Percentiles rank a stretch among this genome's conserved stretches.
These are phyloP conservation scores for Drosophila meridionalis DNA, from an alignment of 2,888 invertebrate genomes.

Conservation along the genomic window DNA sequence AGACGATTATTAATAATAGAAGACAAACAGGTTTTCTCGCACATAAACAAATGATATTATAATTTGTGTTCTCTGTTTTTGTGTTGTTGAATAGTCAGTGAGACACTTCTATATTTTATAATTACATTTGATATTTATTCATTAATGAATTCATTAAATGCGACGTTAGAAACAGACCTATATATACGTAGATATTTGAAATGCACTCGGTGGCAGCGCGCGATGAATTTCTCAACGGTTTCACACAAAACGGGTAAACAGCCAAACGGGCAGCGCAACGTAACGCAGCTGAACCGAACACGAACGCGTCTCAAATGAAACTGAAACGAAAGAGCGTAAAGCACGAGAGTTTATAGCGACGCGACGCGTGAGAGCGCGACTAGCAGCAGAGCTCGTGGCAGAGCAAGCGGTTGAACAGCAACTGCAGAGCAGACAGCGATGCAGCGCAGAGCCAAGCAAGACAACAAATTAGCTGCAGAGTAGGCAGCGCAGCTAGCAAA, in stretches of 20 bases:
- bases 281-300: slow-evolving; percentile 44
- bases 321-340: slow-evolving; percentile 27
- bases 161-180: slow-evolving; percentile 34
- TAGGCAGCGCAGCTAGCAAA: neutral
- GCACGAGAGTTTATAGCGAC: slow-evolving; percentile 50
- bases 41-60: slow-evolving; percentile 20
- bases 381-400: neutral
- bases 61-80: neutral
- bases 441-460: neutral
- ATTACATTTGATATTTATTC: slow-evolving; percentile 2
- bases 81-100: neutral
- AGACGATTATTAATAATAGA: slow-evolving; percentile 39
- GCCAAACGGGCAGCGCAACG: slow-evolving; percentile 7
- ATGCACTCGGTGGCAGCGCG: slow-evolving; percentile 36
- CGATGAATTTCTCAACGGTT: slow-evolving; percentile 47
- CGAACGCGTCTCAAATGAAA: slow-evolving; percentile 47
- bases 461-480: too few relatives aligned
- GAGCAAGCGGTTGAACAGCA: neutral
- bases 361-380: slow-evolving; percentile 7
- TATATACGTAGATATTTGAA: slow-evolving; percentile 19
- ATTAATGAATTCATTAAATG: slow-evolving; percentile 4
- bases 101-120: neutral
- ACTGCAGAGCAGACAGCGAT: neutral
- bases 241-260: slow-evolving; percentile 22
- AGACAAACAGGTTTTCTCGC: slow-evolving; percentile 51